A percentile compares a stretch with the other conserved stretches of the same genome.
Conservation (phyloP, 2,797 vertebrate species). For the Tokudaia muenninki region DNA sequence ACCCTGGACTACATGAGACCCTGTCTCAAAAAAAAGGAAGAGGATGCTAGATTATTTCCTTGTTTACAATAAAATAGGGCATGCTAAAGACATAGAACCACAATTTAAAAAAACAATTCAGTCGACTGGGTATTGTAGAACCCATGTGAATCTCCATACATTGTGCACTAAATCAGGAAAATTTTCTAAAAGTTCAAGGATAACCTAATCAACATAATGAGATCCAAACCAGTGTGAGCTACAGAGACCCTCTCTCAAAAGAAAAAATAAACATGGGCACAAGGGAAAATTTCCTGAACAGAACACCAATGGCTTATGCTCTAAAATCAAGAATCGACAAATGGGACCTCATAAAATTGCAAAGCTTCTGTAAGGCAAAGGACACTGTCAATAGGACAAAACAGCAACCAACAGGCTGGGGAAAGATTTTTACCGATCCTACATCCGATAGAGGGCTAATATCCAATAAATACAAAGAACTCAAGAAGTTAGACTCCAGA, state of each 20-base stretch:
- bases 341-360: no score
- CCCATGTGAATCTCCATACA: not conserved
- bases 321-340: no score
- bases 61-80: not conserved
- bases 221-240: not conserved
- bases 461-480: no score
- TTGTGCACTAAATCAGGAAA: not conserved
- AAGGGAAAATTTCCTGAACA: no score
- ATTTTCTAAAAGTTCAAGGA: not conserved
- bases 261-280: not conserved
- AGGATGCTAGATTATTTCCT: slow-evolving; percentile 19
- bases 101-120: slow-evolving; percentile 45
- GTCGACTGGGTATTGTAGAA: not conserved
- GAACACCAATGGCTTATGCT: no score
- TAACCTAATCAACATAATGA: not conserved
- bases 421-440: no score
- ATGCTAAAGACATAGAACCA: slow-evolving; percentile 15
- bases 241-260: not conserved
- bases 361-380: no score
- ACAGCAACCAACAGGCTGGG: no score
- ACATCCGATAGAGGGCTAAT: no score
- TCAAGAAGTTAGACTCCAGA: no score
- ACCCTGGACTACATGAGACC: not conserved
- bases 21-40: not conserved
- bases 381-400: no score